These are phyloP conservation scores for Etheostoma nigrum DNA, from an alignment of 2,797 vertebrate species.

Conservation along the genomic window DNA sequence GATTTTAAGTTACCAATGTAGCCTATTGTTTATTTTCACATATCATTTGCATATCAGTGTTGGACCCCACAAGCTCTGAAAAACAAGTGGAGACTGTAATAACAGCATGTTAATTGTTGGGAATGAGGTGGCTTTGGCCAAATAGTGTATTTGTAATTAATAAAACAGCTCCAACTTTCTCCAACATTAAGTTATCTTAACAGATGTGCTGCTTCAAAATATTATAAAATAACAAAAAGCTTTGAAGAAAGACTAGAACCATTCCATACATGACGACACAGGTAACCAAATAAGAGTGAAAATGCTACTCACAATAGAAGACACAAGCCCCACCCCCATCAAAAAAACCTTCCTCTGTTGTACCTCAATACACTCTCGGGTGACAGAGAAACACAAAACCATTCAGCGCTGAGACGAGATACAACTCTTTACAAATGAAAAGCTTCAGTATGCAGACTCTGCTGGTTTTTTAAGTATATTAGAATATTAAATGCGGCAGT, in stretches of 20 bases:
- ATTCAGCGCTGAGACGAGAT: conserved; percentile 29
- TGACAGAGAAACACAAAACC: conserved; percentile 67
- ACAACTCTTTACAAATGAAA: conserved; percentile 32
- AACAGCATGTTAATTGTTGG: not conserved
- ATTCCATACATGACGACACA: not conserved
- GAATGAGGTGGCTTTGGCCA: not conserved
- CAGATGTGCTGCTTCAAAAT: not conserved
- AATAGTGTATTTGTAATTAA: not conserved
- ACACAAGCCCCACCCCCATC: conserved; percentile 26
- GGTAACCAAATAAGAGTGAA: conserved; percentile 22
- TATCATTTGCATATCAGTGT: not conserved
- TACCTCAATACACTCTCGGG: conserved; percentile 44
- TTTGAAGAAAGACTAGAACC: not conserved
- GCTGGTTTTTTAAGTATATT: not conserved
- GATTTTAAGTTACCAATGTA: not conserved
- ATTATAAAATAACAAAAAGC: not conserved
- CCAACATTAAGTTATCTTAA: conserved; percentile 3
- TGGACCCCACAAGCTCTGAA: not conserved
- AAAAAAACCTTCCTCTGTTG: not conserved
- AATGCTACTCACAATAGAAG: conserved; percentile 28
- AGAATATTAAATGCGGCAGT: conserved; percentile 1
- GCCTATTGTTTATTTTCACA: not conserved
- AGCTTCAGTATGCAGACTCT: not conserved
- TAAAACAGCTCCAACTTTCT: conserved; percentile 13
- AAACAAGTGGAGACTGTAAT: not conserved